Percentiles rank a stretch among this genome's conserved stretches.
phyloP scores from a whole-genome alignment of 2,113 vertebrate genomes.

The Mellivora capensis region DNA sequence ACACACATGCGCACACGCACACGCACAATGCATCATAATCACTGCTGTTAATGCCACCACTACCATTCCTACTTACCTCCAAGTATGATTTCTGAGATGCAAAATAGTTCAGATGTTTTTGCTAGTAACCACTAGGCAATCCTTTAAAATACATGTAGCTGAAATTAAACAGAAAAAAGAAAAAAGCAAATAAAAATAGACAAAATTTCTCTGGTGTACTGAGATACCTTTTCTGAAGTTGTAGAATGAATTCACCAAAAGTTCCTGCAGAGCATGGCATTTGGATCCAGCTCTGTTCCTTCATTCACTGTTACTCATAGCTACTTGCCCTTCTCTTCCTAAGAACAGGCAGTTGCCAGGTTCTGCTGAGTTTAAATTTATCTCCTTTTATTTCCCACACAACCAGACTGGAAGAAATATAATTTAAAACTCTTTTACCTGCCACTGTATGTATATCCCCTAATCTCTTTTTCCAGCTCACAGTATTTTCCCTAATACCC shows the following conservation, averaged over 20 bases:
- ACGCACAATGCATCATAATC: neutral
- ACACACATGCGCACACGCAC: neutral
- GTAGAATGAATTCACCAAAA: neutral
- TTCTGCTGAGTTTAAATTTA: neutral
- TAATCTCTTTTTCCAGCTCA: neutral
- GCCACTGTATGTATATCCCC: neutral
- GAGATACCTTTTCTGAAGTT: neutral
- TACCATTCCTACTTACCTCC: too few relatives aligned
- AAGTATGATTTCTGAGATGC: neutral
- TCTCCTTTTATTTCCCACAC: neutral
- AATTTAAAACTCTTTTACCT: neutral
- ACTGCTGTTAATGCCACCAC: neutral
- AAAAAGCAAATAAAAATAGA: neutral
- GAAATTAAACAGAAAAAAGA: neutral
- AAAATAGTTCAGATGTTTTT: neutral
- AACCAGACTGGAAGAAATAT: neutral
- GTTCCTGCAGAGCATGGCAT: neutral
- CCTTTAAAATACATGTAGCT: neutral
- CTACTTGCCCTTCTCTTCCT: neutral
- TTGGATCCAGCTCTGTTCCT: neutral
- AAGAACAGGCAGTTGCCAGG: neutral
- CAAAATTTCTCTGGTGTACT: neutral
- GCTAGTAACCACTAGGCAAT: neutral
- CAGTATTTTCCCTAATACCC: neutral
- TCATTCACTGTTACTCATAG: neutral